A percentile compares a stretch with the other conserved stretches of the same genome.
Conservation (phyloP, 2,888 invertebrate species). For the Drosophila cracens region DNA sequence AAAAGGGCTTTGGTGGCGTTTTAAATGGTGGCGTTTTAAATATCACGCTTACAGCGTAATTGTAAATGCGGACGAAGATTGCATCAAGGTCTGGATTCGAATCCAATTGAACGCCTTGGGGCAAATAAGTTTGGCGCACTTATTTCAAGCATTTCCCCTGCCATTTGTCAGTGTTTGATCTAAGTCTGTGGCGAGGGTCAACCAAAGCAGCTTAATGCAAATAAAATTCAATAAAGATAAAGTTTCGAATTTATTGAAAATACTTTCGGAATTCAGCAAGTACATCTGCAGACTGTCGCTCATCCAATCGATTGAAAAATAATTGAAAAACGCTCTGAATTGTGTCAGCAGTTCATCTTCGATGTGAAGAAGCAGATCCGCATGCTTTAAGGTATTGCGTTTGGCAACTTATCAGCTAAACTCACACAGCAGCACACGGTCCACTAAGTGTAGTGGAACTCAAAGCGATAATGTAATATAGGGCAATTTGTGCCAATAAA, state of each 20-base stretch:
- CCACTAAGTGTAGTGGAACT: slow-evolving; percentile 50
- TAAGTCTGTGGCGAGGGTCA: slow-evolving; percentile 3
- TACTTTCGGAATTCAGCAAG: slow-evolving; percentile 39
- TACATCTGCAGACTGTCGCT: background rate
- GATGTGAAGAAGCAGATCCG: background rate
- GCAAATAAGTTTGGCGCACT: slow-evolving; percentile 47
- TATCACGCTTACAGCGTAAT: slow-evolving; percentile 41
- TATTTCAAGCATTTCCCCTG: slow-evolving; percentile 47
- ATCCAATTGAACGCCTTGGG: slow-evolving; percentile 31
- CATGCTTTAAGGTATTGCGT: slow-evolving; percentile 45
- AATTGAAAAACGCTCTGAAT: slow-evolving; percentile 66
- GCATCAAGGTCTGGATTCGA: background rate
- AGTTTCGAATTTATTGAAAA: slow-evolving; percentile 39
- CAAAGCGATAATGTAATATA: slow-evolving; percentile 75
- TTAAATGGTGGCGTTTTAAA: slow-evolving; percentile 29
- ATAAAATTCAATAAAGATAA: slow-evolving; percentile 54
- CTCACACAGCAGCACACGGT: slow-evolving; percentile 16
- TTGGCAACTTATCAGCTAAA: slow-evolving; percentile 41
- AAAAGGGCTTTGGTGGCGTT: slow-evolving; percentile 26
- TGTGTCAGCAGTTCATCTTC: slow-evolving; percentile 6
- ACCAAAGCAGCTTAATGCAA: slow-evolving; percentile 36
- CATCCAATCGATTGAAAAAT: slow-evolving; percentile 40
- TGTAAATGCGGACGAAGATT: slow-evolving; percentile 28
- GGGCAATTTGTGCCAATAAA: slow-evolving; percentile 76
- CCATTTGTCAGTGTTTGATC: slow-evolving; percentile 55